Evolutionary conservation across 2,888 invertebrate species (phyloP), one percentile per base, ranked within the genome.

Genomic region (Drosophila mimica): DNA sequence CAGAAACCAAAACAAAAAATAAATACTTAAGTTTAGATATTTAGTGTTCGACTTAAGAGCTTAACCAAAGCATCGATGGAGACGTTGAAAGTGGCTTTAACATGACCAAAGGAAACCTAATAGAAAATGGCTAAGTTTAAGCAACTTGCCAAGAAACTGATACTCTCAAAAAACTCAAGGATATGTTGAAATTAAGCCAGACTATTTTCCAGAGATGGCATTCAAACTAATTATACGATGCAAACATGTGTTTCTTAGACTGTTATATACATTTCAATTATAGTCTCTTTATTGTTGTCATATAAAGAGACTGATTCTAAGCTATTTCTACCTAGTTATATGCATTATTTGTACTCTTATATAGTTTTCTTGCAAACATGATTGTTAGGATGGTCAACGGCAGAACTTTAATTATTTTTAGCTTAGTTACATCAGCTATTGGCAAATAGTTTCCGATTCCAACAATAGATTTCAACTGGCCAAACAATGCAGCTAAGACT

Each of bases 371-470:
- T 49, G 28, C 9, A 28, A 4, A 36, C 7, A 38, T 17, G 7
- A 13, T 0, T 20, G 36, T 52, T 48, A 5, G 17, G 1, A n/a
- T 48, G 25, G 17, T 4, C 40, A 51, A 43, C 49, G 31, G 43
- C 43, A 40, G 20, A 56, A 25, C 8, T 30, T 36, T 43, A 51
- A 65, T 68, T 65, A 57, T 30, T 51, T 49, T 51, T 49, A 30
- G 33, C 40, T 61, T 53, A 34, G 54, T 68, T 49, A 49, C 60
- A 60, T 49, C 25, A 52, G 31, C 40, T 52, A 36, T 30, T 40
- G 28, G 54, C 13, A 48, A 70, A 59, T 67, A 40, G 43, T 48
- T 40, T 49, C 20, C 17, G 4, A 38, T 38, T 28, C 11, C 13
- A 20, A 30, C 40, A 34, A 48, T 46, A 17, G 25, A 38, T 33